phyloP scores from a whole-genome alignment of 2,113 vertebrate species.

The Sclerurus mexicanus region DNA sequence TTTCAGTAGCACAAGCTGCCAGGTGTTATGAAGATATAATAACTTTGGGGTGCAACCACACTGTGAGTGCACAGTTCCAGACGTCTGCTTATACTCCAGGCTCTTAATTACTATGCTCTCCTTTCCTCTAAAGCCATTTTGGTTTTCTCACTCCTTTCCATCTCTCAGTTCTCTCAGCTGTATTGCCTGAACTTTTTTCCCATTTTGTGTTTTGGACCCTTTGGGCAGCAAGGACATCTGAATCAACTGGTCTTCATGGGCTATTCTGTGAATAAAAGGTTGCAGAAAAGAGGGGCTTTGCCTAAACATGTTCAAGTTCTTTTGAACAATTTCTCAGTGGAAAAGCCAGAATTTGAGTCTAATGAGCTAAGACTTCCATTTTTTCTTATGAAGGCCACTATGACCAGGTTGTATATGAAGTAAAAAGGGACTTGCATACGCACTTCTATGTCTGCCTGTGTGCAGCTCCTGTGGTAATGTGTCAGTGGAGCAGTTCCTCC shows the following conservation, averaged over 20 bases:
- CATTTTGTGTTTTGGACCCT: neutral
- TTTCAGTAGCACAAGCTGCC: neutral
- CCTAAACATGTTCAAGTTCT: neutral
- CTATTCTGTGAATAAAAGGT: neutral
- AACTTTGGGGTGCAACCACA: neutral
- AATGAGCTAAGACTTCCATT: neutral
- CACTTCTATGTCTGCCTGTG: neutral
- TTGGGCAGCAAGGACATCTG: neutral
- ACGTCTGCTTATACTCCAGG: neutral
- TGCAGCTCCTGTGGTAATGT: neutral
- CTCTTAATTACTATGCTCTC: neutral
- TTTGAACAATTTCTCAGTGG: neutral
- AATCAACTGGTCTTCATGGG: neutral
- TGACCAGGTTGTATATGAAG: neutral
- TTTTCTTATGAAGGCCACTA: neutral
- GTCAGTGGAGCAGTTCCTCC: neutral
- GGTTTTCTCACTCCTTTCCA: neutral
- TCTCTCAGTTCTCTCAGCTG: neutral
- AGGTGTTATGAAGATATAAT: neutral
- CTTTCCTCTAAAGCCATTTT: neutral
- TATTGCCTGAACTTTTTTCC: neutral
- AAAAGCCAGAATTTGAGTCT: neutral
- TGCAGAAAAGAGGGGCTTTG: neutral
- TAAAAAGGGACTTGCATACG: neutral
- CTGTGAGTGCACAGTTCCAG: neutral